Evolutionary conservation across 2,797 vertebrate genomes (phyloP).

Genomic region (Mus caroli): DNA sequence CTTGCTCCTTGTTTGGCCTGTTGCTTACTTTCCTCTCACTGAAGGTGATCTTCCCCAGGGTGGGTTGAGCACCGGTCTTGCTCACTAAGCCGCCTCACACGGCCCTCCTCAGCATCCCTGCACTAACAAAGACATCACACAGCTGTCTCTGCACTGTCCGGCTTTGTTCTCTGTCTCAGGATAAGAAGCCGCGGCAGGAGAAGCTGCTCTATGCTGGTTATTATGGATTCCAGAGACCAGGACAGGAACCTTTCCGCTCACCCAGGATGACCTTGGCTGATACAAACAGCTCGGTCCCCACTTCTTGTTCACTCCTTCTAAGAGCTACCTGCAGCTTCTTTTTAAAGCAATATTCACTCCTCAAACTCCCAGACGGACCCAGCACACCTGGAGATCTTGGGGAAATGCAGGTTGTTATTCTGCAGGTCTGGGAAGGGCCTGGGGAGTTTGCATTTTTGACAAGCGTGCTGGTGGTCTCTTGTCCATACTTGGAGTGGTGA

Average conservation of each 20-base stretch:
- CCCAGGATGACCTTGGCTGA: neutral
- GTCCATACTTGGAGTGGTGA: no score
- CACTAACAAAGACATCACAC: neutral
- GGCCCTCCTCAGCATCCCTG: neutral
- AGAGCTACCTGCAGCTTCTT: neutral
- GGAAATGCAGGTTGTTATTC: neutral
- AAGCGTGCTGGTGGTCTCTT: neutral
- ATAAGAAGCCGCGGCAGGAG: neutral
- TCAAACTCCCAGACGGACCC: neutral
- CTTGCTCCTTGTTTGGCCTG: neutral
- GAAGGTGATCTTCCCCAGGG: neutral
- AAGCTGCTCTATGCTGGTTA: neutral
- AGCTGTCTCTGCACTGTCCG: fast-evolving
- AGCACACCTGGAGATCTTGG: neutral
- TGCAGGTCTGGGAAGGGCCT: neutral
- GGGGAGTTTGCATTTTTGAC: neutral
- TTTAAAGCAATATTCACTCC: neutral
- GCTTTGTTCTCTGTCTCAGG: neutral
- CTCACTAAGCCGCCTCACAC: fast-evolving
- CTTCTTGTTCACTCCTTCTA: neutral
- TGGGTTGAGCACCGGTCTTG: neutral
- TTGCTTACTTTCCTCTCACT: neutral
- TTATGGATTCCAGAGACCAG: neutral
- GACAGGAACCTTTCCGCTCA: neutral
- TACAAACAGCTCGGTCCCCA: neutral